Percentiles rank a stretch among this genome's conserved stretches.
Evolutionary conservation across 2,113 vertebrate genomes (phyloP).

Genomic region (Seriola dumerili): DNA sequence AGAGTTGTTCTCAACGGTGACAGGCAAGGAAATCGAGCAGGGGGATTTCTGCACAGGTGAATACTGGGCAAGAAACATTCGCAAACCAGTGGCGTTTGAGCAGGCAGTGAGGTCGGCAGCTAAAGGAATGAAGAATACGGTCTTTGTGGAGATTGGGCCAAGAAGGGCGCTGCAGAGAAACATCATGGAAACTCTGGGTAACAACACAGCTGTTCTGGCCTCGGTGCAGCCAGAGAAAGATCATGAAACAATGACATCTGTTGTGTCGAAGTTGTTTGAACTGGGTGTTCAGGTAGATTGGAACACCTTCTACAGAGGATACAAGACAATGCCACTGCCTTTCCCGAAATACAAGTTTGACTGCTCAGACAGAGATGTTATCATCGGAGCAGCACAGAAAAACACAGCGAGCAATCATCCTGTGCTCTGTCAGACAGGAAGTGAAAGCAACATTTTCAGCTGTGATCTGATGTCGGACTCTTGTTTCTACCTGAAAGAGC

Average conservation of each 20-base stretch:
- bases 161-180: slow-evolving; percentile 84
- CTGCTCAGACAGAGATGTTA: slow-evolving; percentile 74
- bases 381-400: slow-evolving; percentile 71
- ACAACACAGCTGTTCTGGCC: slow-evolving; percentile 76
- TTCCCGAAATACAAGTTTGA: slow-evolving; percentile 89
- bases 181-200: slow-evolving; percentile 86
- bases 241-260: slow-evolving; percentile 76
- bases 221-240: slow-evolving; percentile 84
- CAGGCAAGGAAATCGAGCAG: slow-evolving; percentile 76
- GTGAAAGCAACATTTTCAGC: slow-evolving; percentile 73
- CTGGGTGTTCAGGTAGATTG: slow-evolving; percentile 84
- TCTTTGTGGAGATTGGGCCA: slow-evolving; percentile 90
- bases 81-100: slow-evolving; percentile 86
- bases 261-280: slow-evolving; percentile 85
- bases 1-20: slow-evolving; percentile 89
- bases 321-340: slow-evolving; percentile 78
- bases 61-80: slow-evolving; percentile 90
- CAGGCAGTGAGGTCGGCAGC: slow-evolving; percentile 80
- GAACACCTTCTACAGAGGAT: slow-evolving; percentile 82
- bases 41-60: slow-evolving; percentile 85
- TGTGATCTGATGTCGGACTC: slow-evolving; percentile 80
- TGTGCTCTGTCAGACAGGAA: slow-evolving; percentile 78
- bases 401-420: slow-evolving; percentile 77
- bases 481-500: slow-evolving; percentile 83
- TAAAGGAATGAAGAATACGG: slow-evolving; percentile 74